phyloP scores from a whole-genome alignment of 1,140 invertebrate genomes.

The Cydia strobilella region DNA sequence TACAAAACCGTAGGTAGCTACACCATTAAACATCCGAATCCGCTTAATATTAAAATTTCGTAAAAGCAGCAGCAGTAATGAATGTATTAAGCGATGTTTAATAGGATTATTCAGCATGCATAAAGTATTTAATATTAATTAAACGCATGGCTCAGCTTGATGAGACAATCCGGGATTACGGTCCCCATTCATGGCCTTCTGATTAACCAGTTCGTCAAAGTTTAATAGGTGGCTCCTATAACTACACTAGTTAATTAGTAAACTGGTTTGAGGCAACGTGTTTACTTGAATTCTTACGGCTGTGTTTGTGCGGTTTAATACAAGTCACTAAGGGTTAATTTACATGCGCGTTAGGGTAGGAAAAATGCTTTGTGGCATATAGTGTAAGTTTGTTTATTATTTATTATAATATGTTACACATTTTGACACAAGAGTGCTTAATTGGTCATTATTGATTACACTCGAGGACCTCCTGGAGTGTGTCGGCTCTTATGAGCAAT shows the following conservation, averaged over 20 bases:
- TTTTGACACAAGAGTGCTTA: no score
- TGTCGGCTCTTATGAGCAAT: no score
- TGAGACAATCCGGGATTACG: slow-evolving; percentile 29
- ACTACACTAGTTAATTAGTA: slow-evolving; percentile 10
- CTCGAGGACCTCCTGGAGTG: no score
- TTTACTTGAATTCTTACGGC: neutral
- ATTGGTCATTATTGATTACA: no score
- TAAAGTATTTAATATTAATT: slow-evolving; percentile 29
- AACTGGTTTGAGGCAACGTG: neutral
- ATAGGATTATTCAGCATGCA: slow-evolving; percentile 7
- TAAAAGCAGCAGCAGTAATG: slow-evolving; percentile 8
- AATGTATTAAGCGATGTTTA: slow-evolving; percentile 19
- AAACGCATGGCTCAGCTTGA: slow-evolving; percentile 21
- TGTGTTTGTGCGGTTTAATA: neutral
- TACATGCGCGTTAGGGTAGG: no score
- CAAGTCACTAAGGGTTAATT: neutral
- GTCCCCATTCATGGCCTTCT: slow-evolving; percentile 7
- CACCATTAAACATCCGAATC: neutral
- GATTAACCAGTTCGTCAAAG: slow-evolving; percentile 27
- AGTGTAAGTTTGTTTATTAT: no score
- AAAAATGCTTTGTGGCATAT: no score
- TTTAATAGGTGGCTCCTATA: slow-evolving; percentile 17
- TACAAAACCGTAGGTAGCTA: neutral
- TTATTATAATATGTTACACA: no score
- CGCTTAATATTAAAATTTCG: neutral